A percentile compares a stretch with the other conserved stretches of the same genome.
Conservation (phyloP, 1,140 invertebrate species). For the Drosophila punjabiensis region DNA sequence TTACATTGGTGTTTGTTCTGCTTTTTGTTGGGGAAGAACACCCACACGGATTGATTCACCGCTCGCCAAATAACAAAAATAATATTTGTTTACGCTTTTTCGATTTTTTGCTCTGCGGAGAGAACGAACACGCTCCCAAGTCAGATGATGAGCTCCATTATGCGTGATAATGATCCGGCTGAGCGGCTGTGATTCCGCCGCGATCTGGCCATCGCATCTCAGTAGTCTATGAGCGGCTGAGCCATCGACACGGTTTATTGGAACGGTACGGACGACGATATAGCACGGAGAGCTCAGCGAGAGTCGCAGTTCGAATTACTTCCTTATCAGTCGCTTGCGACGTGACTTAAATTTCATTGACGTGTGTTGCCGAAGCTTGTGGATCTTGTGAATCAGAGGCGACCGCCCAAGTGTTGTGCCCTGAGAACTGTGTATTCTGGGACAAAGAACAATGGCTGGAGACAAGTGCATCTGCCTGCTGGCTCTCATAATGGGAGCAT, state of each 20-base stretch:
- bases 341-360: slow-evolving; percentile 53
- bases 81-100: slow-evolving; percentile 35
- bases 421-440: slow-evolving; percentile 19
- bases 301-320: slow-evolving; percentile 38
- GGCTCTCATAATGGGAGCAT: slow-evolving; percentile 40
- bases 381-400: slow-evolving; percentile 41
- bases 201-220: slow-evolving; percentile 35
- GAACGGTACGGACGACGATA: slow-evolving; percentile 12
- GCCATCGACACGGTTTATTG: slow-evolving; percentile 24
- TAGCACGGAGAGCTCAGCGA: slow-evolving; percentile 5
- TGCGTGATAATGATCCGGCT: slow-evolving; percentile 59
- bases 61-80: slow-evolving; percentile 29
- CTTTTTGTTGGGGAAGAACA: slow-evolving; percentile 13
- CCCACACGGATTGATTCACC: slow-evolving; percentile 25
- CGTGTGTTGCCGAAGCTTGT: slow-evolving; percentile 13
- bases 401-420: slow-evolving; percentile 12
- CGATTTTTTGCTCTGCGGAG: slow-evolving; percentile 16
- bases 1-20: not conserved
- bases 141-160: slow-evolving; percentile 27
- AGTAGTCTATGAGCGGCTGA: slow-evolving; percentile 46
- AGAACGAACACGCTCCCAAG: slow-evolving; percentile 15
- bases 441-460: slow-evolving; percentile 59
- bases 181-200: slow-evolving; percentile 22
- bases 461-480: slow-evolving; percentile 37
- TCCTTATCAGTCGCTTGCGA: slow-evolving; percentile 59